Evolutionary conservation across 53 echinoderm and acorn worm species (phyloP).

Genomic region (Apostichopus leukothele): DNA sequence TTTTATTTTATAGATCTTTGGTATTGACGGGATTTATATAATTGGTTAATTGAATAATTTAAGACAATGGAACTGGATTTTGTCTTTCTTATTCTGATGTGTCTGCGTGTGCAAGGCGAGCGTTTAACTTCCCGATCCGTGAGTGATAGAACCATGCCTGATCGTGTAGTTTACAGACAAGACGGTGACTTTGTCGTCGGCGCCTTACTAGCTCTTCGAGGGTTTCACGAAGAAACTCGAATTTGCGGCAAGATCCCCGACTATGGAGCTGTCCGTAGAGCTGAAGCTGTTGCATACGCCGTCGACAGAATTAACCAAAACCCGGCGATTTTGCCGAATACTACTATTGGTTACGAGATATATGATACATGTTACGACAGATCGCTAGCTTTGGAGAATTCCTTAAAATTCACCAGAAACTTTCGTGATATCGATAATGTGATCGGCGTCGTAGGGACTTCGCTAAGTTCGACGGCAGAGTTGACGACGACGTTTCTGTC

Average conservation of each 20-base stretch:
- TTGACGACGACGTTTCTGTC: conserved; percentile 82
- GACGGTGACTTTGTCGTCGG: conserved; percentile 32
- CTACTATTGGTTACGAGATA: conserved; percentile 60
- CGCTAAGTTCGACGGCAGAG: conserved; percentile 69
- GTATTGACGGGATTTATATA: no score
- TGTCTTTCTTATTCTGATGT: no score
- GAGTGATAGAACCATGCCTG: no score
- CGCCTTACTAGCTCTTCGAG: not conserved
- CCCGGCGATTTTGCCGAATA: conserved; percentile 17
- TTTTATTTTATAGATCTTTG: no score
- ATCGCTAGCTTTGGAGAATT: conserved; percentile 30
- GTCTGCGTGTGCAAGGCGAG: no score
- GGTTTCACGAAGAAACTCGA: not conserved
- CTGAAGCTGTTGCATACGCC: conserved; percentile 19
- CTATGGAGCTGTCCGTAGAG: conserved; percentile 14
- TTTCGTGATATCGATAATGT: conserved; percentile 19
- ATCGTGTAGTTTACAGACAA: not conserved
- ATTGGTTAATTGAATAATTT: no score
- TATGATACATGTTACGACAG: conserved; percentile 58
- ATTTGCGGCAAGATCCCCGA: conserved; percentile 6
- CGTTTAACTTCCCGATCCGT: no score
- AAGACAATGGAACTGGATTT: not conserved
- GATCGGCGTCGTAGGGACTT: conserved; percentile 81
- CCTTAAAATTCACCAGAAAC: conserved; percentile 50
- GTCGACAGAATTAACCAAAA: conserved; percentile 37